phyloP scores from a whole-genome alignment of 2,797 vertebrate species.

The Cyclura pinguis region DNA sequence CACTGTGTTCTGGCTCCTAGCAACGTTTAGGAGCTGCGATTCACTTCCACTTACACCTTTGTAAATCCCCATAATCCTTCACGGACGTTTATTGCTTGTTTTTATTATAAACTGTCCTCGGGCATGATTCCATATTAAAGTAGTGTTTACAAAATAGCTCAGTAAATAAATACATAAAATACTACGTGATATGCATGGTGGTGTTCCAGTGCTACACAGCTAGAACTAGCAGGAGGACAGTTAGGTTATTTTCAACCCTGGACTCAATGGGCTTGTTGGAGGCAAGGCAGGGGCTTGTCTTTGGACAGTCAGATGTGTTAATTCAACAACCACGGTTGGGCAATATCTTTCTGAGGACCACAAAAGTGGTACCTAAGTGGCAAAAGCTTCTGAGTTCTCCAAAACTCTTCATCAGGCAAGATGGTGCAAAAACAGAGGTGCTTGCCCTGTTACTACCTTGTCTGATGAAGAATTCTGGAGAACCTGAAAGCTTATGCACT shows the following conservation, averaged over 20 bases:
- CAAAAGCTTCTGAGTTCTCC: too few relatives aligned
- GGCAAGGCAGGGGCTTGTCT: not conserved
- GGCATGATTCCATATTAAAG: not conserved
- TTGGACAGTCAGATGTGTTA: too few relatives aligned
- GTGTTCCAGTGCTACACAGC: not conserved
- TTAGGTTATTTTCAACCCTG: not conserved
- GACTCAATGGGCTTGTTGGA: not conserved
- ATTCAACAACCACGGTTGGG: too few relatives aligned
- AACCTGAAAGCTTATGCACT: too few relatives aligned
- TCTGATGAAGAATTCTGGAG: too few relatives aligned
- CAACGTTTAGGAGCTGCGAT: not conserved
- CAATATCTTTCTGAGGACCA: too few relatives aligned
- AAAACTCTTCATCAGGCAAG: too few relatives aligned
- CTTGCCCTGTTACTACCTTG: too few relatives aligned
- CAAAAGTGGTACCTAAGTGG: too few relatives aligned
- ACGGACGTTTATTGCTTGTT: not conserved
- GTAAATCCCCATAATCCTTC: not conserved
- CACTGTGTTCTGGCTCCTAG: not conserved
- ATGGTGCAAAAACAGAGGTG: too few relatives aligned
- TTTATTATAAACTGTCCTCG: slow-evolving; percentile 7
- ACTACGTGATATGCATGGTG: not conserved
- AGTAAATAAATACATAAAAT: not conserved
- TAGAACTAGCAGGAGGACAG: not conserved
- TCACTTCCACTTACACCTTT: slow-evolving; percentile 3
- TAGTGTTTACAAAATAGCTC: not conserved